Base-by-base conservation (phyloP, 2,113 vertebrate species). In the Plotosus lineatus region DNA sequence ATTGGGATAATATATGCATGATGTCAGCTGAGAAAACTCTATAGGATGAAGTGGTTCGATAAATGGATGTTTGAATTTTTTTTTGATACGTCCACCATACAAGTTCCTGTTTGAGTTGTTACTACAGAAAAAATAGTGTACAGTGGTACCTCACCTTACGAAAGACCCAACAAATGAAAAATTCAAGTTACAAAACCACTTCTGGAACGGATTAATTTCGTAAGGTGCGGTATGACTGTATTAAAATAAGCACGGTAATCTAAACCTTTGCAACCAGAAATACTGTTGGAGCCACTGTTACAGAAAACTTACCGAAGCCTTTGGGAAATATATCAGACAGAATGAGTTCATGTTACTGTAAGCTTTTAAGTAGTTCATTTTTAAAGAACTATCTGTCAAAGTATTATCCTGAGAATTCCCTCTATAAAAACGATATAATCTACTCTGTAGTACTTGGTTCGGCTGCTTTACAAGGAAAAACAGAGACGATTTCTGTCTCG, bases 401-500 rank as follows among this genome's bases (percentile, higher is more conserved):
- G 14, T 10, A 40, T 10, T 42, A 42, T 40, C 63, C 38, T 1
- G 40, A 40, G 9, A 40, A 8, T 3, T 69, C 15, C 17, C 40
- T 6, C 2, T 14, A 46, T 26, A 44, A 51, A 3, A 19, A 17
- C 15, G 40, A 31, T 46, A 33, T 72, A 50, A 19, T 72, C 26
- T 21, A 65, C 83, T 82, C 89, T 69, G 85, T 91, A 90, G 91
- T 89, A 90, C 89, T 88, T 89, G 88, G 86, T 88, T 87, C 85
- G 76, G 86, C 12, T 84, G 89, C 88, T 91, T 92, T 90, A 88
- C 91, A 92, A 90, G 75, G 84, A 85, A 86, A 81, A 50, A 81
- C 63, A 77, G 88, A 83, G 86, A 91, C 91, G 83, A 89, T 92
- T 92, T 92, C 90, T 86, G 89, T 88, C 89, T 91, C 88, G 87